These are phyloP conservation scores for Drosophila setosimentum DNA, from an alignment of 2,888 invertebrate genomes.

Conservation along the genomic window DNA sequence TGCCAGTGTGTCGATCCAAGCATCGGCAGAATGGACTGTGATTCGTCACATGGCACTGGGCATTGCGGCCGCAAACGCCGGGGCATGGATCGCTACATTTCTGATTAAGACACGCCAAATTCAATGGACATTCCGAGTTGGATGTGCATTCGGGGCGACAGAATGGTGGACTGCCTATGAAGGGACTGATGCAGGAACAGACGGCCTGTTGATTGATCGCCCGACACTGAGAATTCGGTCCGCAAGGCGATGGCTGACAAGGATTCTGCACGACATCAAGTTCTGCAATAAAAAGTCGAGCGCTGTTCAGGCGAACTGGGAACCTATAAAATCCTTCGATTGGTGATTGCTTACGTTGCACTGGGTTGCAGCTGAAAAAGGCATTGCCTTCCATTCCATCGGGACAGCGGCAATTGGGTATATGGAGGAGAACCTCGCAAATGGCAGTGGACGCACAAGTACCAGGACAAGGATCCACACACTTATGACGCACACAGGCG, in stretches of 20 bases:
- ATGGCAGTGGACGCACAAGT: conserved; percentile 90
- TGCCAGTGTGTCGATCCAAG: conserved; percentile 88
- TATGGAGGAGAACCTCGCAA: conserved; percentile 91
- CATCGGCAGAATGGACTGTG: conserved; percentile 91
- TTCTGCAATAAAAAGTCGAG: conserved; percentile 64
- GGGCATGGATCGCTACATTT: conserved; percentile 91
- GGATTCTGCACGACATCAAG: conserved; percentile 73
- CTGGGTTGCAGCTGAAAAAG: conserved; percentile 88
- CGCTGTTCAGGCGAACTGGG: background rate
- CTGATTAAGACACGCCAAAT: conserved; percentile 90
- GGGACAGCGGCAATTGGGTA: conserved; percentile 89
- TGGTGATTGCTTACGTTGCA: conserved; percentile 85
- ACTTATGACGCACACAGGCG: conserved; percentile 90
- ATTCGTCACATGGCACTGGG: conserved; percentile 91
- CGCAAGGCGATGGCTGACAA: conserved; percentile 92
- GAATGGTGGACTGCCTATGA: conserved; percentile 88
- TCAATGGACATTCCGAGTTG: conserved; percentile 90
- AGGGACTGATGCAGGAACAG: conserved; percentile 89
- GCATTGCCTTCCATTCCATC: conserved; percentile 89
- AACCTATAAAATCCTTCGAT: background rate
- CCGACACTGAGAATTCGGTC: conserved; percentile 92
- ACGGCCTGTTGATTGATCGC: conserved; percentile 90
- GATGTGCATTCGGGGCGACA: conserved; percentile 91
- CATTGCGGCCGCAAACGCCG: conserved; percentile 90
- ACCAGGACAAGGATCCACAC: conserved; percentile 90